phyloP scores from a whole-genome alignment of 2,888 invertebrate species.

The Nymphalis urticae region DNA sequence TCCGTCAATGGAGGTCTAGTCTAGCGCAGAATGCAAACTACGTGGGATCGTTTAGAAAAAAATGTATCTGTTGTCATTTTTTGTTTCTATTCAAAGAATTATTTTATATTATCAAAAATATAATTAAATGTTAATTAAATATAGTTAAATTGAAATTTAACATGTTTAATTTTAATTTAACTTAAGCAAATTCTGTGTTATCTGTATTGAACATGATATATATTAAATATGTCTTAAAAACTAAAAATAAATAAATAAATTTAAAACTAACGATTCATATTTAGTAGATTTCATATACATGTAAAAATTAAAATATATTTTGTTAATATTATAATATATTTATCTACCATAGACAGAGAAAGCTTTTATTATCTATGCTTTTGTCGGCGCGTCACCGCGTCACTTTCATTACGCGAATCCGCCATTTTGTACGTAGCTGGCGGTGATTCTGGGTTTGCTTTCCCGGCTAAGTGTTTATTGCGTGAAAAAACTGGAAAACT shows the following conservation, averaged over 20 bases:
- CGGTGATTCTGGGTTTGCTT: conserved; percentile 77
- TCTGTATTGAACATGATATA: too few species aligned
- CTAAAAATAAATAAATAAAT: too few species aligned
- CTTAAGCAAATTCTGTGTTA: too few species aligned
- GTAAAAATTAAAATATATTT: not conserved
- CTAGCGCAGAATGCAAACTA: not conserved
- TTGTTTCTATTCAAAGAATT: not conserved
- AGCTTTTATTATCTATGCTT: conserved; percentile 51
- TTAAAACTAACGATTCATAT: too few species aligned
- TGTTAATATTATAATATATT: not conserved
- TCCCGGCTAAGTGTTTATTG: conserved; percentile 73
- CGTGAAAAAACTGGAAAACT: conserved; percentile 72
- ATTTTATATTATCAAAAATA: too few species aligned
- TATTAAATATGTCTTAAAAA: too few species aligned
- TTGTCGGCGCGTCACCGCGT: conserved; percentile 78
- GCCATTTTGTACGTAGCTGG: conserved; percentile 83
- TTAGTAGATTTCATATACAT: too few species aligned
- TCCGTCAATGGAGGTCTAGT: not conserved
- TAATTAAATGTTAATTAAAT: too few species aligned
- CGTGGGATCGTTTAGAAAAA: not conserved
- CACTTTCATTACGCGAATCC: conserved; percentile 80
- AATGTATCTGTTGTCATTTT: not conserved
- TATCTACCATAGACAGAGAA: conserved; percentile 24
- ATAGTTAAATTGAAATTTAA: too few species aligned
- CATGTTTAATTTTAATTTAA: too few species aligned